Evolutionary conservation across 1,140 invertebrate genomes (phyloP), one percentile per base, ranked within the genome.

Genomic region (Listronotus oregonensis): DNA sequence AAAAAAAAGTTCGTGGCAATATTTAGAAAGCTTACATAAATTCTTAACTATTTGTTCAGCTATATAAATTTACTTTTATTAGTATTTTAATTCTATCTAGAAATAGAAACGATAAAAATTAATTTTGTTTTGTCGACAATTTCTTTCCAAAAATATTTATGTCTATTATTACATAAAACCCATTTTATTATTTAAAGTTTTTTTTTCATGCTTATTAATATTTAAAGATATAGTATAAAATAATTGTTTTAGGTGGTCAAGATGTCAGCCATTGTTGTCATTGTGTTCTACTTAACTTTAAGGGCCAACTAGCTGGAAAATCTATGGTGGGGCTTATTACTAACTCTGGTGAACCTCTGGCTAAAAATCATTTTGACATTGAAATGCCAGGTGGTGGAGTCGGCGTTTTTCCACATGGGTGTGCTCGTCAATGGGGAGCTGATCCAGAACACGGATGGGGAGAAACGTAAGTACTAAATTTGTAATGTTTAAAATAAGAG

Each of bases 341-440:
- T 31, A 67, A 67, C 15, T 56, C 59, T 34, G 66, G 66, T 10
- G 57, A 44, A 17, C 14, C 51, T 7, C 54, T 63, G 31, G 31
- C 17, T 1, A n/a, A 12, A 3, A 67, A 67, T 44, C 66, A 67
- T 11, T 67, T 67, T 44, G 66, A 67, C 46, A 18, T 67, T 10
- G 59, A 58, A 56, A 62, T 67, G 5, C 66, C 66, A 11, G 66
- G 66, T 18, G 66, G 66, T 43, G 66, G 66, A 6, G 66, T 67
- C 15, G 66, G 66, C 8, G 52, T 67, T 17, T 63, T 56, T 54
- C 50, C 51, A 12, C 31, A 44, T 11, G 66, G 66, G 5, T 67
- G 66, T 39, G 47, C 40, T n/a, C 52, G 43, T 1, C 66, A 67
- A 58, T 67, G 66, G 66, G 55, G 55, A 14, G 54, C 66, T 8